Evolutionary conservation across 2,888 invertebrate species (phyloP).

Genomic region (Rotaria magnacalcarata): DNA sequence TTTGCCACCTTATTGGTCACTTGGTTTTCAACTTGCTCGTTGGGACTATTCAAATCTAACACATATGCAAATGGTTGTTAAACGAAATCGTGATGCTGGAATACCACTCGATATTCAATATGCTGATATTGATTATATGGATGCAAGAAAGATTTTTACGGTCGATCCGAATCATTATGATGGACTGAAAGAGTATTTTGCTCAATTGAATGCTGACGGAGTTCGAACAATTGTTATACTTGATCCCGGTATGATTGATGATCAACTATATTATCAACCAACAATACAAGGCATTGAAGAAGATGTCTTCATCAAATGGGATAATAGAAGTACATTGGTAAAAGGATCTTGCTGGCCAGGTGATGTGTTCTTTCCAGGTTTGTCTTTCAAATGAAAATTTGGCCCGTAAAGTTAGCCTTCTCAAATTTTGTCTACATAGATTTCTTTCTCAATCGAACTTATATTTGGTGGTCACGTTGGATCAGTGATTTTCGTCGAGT

Average conservation of each 20-base stretch:
- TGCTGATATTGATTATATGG: slow-evolving; percentile 56
- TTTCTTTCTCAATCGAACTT: too few relatives aligned
- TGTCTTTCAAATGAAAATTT: too few relatives aligned
- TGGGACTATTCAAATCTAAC: slow-evolving; percentile 58
- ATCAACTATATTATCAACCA: slow-evolving; percentile 39
- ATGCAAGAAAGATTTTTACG: slow-evolving; percentile 53
- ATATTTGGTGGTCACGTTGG: slow-evolving; percentile 39
- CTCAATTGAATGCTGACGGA: slow-evolving; percentile 51
- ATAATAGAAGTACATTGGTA: slow-evolving; percentile 46
- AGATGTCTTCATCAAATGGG: slow-evolving; percentile 47
- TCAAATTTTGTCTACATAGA: too few relatives aligned
- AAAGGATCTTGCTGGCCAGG: slow-evolving; percentile 51
- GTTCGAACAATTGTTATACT: slow-evolving; percentile 54
- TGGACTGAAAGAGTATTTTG: slow-evolving; percentile 42
- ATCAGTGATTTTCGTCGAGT: slow-evolving; percentile 36
- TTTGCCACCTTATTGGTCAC: slow-evolving; percentile 67
- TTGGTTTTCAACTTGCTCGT: slow-evolving; percentile 81
- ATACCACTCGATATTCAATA: slow-evolving; percentile 51
- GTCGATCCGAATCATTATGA: slow-evolving; percentile 51
- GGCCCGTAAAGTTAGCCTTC: too few relatives aligned
- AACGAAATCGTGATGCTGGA: slow-evolving; percentile 51
- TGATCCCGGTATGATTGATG: slow-evolving; percentile 43
- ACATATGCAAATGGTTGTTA: slow-evolving; percentile 53
- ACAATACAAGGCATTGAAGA: slow-evolving; percentile 34
- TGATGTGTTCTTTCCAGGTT: slow-evolving; percentile 48